Base-by-base conservation (phyloP, 2,113 vertebrate species). In the Lethenteron reissneri region DNA sequence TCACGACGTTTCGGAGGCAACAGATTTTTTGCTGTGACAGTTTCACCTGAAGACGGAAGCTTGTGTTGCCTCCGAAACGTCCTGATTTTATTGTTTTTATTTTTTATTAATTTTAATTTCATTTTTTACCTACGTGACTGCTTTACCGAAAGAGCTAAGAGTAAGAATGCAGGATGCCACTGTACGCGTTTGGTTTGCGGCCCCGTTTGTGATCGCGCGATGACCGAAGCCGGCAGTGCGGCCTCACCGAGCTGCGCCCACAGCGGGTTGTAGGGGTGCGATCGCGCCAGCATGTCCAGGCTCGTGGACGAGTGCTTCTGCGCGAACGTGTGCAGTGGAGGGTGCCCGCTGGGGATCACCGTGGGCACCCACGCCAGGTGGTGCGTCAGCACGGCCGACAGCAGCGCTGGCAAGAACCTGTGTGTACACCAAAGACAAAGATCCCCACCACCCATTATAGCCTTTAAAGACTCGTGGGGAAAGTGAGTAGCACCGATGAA, bases 331-430 rank as follows among this genome's bases (percentile, higher is more conserved):
- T 90, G 87, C 76, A 99, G 91, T 11, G 92, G 94, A 2, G 92
- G 92, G 58, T 99, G 94, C 69, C 92, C 94, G 21, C 96, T 97
- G 69, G 94, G 94, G 90, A 99, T 99, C 74, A 99, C 92, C 0
- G 94, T 99, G 71, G 94, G 92, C 12, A 99, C 94, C 94, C 94
- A 99, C 75, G 92, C 94, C 79, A 99, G 79, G 76, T 99, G 94
- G 79, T 99, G 95, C 68, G 92, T 99, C 78, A 99, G 83, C 77
- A 97, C 79, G 69, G 94, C 92, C 15, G 94, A 97, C 77, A 99
- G 82, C 15, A 99, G 82, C n/a, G 94, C 94, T 11, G 94, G 88
- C 69, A 97, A 82, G 78, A 99, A 99, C 81, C 94, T 99, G 81
- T 70, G 41, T 59, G 81, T 62, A 72, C 74, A 75, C 41, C 41